These are phyloP conservation scores for Hydrozoanthus tunicans DNA, from an alignment of 64 coral and sea anemone species.

Conservation along the genomic window DNA sequence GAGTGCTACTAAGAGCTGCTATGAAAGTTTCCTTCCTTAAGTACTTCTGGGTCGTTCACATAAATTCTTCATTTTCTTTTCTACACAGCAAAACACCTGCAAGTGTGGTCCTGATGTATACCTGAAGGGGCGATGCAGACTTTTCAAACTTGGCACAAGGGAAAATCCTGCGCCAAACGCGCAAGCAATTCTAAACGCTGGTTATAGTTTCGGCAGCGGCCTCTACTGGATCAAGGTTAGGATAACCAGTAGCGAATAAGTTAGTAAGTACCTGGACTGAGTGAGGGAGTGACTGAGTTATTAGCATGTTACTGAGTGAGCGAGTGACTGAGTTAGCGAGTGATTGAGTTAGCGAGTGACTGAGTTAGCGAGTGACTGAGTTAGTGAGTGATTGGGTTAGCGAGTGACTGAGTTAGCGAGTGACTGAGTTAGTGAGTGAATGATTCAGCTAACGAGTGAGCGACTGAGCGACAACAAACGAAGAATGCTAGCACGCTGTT, in stretches of 20 bases:
- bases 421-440: not conserved
- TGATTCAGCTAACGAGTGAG: too few relatives aligned
- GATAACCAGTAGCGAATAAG: not conserved
- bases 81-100: slow-evolving; percentile 24
- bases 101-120: slow-evolving; percentile 38
- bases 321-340: not conserved
- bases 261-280: not conserved
- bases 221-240: slow-evolving; percentile 89
- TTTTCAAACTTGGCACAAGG: slow-evolving; percentile 67
- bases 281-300: not conserved
- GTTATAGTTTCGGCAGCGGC: slow-evolving; percentile 74
- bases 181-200: slow-evolving; percentile 83
- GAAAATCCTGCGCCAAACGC: slow-evolving; percentile 76
- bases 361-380: not conserved
- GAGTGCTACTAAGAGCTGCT: too few relatives aligned
- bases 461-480: too few relatives aligned
- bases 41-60: too few relatives aligned
- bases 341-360: not conserved
- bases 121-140: slow-evolving; percentile 37
- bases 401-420: not conserved
- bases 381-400: not conserved
- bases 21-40: too few relatives aligned
- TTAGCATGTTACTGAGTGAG: not conserved
- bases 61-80: too few relatives aligned
- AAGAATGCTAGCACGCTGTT: too few relatives aligned